Base-by-base conservation (phyloP, 2,113 vertebrate genomes). In the Protomyctophum bolini region DNA sequence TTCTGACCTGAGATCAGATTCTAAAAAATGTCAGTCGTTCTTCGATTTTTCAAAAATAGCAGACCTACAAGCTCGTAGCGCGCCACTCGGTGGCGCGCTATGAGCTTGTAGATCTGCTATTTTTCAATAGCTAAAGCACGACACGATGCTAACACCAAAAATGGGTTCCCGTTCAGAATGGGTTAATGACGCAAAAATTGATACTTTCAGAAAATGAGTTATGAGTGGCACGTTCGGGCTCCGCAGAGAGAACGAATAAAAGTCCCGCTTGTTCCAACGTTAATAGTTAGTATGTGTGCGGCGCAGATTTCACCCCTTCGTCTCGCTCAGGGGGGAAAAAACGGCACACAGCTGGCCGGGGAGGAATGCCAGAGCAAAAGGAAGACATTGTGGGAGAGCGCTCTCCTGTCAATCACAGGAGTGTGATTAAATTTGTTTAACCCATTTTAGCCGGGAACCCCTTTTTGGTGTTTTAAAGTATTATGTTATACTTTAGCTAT, bases 401-500 rank as follows among this genome's bases (percentile, higher is more conserved):
- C 76, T 64, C 72, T 82, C 77, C 87, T 89, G 88, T 91, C 90
- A 92, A 66, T 91, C 89, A 90, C 73, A 85, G 48, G 60, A 76
- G 80, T 88, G 86, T 84, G 79, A 90, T 87, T 89, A 83, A 89
- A 91, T 91, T 80, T 91, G 87, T 91, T 91, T n/a, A n/a, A n/a
- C n/a, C n/a, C n/a, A n/a, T n/a, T n/a, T n/a, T n/a, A n/a, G n/a
- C n/a, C n/a, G n/a, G n/a, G n/a, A n/a, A n/a, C n/a, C n/a, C n/a
- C n/a, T n/a, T n/a, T n/a, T n/a, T n/a, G n/a, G n/a, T n/a, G n/a
- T n/a, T n/a, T n/a, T n/a, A n/a, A n/a, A n/a, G n/a, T n/a, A n/a
- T n/a, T n/a, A n/a, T n/a, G n/a, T n/a, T n/a, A n/a, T n/a, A n/a
- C n/a, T n/a, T n/a, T n/a, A n/a, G n/a, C n/a, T n/a, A n/a, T n/a